Evolutionary conservation across 2,797 vertebrate species (phyloP).

Genomic region (Betta splendens): DNA sequence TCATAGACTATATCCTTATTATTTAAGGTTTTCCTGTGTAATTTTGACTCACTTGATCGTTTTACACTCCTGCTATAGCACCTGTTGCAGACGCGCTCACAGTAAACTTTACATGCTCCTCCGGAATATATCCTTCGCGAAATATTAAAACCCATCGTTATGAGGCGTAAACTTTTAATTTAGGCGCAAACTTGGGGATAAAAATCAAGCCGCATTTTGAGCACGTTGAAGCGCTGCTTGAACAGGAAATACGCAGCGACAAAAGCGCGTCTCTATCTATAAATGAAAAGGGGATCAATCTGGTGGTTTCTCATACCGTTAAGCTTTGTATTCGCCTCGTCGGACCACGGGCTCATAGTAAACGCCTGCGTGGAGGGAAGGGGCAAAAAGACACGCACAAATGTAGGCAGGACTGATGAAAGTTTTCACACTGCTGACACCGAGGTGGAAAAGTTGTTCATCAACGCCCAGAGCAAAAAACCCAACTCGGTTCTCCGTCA

Average conservation of each 20-base stretch:
- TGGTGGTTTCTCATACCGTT: conserved; percentile 15
- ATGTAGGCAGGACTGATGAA: conserved; percentile 54
- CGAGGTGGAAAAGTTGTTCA: conserved; percentile 49
- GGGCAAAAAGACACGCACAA: conserved; percentile 6
- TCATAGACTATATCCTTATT: not conserved
- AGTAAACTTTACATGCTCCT: conserved; percentile 9
- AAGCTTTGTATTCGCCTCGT: conserved; percentile 31
- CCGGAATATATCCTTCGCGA: not conserved
- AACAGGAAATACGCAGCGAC: conserved; percentile 52
- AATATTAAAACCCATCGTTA: not conserved
- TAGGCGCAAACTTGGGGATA: not conserved
- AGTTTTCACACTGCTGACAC: conserved; percentile 46
- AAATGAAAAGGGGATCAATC: conserved; percentile 29
- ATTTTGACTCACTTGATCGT: conserved; percentile 29
- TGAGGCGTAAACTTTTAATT: not conserved
- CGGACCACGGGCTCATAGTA: conserved; percentile 28
- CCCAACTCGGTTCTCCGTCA: conserved; percentile 6
- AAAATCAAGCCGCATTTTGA: conserved; percentile 3
- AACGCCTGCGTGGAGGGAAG: conserved; percentile 25
- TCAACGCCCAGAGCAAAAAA: conserved; percentile 51
- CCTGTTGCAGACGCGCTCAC: conserved; percentile 73
- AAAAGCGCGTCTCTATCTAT: not conserved
- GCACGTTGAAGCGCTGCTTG: conserved; percentile 6
- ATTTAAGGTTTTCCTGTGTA: not conserved
- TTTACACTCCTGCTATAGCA: conserved; percentile 48